phyloP scores from a whole-genome alignment of 2,888 invertebrate genomes.

The Drosophila setosimentum region DNA sequence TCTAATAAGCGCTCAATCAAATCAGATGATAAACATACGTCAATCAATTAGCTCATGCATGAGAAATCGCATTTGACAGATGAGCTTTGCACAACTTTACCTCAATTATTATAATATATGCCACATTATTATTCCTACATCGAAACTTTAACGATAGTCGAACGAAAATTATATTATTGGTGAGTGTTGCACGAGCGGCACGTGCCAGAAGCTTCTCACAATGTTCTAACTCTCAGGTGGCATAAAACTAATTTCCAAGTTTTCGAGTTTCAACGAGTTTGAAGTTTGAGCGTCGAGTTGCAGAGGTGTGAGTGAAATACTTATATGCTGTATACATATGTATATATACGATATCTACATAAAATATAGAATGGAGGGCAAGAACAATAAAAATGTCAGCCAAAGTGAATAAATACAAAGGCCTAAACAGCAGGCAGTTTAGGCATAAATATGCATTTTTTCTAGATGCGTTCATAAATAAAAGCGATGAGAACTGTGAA shows the following conservation, averaged over 20 bases:
- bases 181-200: constrained; percentile 27
- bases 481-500: constrained; percentile 15
- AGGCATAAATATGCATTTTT: constrained; percentile 76
- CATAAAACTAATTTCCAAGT: constrained; percentile 65
- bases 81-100: constrained; percentile 12
- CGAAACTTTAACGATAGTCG: constrained; percentile 24
- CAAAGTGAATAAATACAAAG: constrained; percentile 58
- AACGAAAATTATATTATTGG: constrained; percentile 28
- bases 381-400: constrained; percentile 65
- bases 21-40: constrained; percentile 16
- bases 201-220: constrained; percentile 25
- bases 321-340: not conserved
- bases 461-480: constrained; percentile 63
- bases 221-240: constrained; percentile 53
- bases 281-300: constrained; percentile 39
- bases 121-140: constrained; percentile 13
- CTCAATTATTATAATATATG: constrained; percentile 26
- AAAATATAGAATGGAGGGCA: constrained; percentile 7
- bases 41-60: constrained; percentile 31
- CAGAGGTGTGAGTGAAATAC: constrained; percentile 33
- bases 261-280: constrained; percentile 42
- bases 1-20: constrained; percentile 16
- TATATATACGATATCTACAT: constrained; percentile 1
- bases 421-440: constrained; percentile 30
- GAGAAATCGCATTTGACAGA: constrained; percentile 26